These are phyloP conservation scores for Spodoptera frugiperda DNA, from an alignment of 1,140 invertebrate genomes.

Conservation along the genomic window DNA sequence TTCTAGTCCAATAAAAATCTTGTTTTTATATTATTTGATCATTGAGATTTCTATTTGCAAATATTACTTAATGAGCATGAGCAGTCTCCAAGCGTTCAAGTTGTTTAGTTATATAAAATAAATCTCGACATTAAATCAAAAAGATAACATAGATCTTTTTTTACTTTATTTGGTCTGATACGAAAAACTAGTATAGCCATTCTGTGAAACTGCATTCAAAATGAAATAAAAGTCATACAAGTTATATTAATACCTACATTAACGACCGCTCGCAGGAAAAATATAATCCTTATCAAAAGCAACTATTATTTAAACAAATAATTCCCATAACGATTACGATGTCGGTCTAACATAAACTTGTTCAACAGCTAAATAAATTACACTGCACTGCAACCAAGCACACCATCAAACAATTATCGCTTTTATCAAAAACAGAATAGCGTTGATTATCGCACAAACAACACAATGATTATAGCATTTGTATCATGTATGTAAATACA, in stretches of 20 bases:
- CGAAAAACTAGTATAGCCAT: no score
- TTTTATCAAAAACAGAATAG: not conserved
- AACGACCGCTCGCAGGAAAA: slow-evolving; percentile 28
- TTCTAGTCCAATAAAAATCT: no score
- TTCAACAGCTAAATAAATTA: slow-evolving; percentile 12
- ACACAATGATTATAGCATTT: slow-evolving; percentile 21
- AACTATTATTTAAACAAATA: slow-evolving; percentile 36
- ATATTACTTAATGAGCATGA: no score
- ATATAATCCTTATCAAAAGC: slow-evolving; percentile 35
- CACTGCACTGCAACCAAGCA: not conserved
- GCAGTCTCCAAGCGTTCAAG: no score
- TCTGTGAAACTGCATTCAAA: no score
- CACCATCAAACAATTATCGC: slow-evolving; percentile 4
- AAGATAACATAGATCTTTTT: no score
- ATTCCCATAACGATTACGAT: slow-evolving; percentile 41
- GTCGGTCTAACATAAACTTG: slow-evolving; percentile 37
- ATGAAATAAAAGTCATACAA: not conserved
- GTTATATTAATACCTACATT: not conserved
- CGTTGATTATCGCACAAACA: slow-evolving; percentile 27
- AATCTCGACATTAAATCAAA: no score
- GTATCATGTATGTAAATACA: slow-evolving; percentile 48
- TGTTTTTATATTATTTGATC: no score
- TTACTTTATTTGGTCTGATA: no score
- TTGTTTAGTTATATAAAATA: no score
- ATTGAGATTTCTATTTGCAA: no score